Evolutionary conservation across 2,113 vertebrate species (phyloP).

Genomic region (human): DNA sequence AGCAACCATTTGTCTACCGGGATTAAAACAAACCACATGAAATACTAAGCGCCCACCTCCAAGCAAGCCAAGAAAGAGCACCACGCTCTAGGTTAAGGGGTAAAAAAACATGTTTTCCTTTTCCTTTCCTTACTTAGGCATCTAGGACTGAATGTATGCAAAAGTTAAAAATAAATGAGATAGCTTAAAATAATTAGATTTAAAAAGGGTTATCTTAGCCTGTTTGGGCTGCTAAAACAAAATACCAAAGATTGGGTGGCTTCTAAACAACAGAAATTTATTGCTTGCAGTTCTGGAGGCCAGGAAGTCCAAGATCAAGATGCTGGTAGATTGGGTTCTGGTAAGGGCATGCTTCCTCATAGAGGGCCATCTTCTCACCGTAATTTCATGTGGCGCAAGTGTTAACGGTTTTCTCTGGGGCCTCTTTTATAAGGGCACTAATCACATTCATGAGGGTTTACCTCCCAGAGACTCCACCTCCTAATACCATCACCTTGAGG

Average conservation of each 20-base stretch:
- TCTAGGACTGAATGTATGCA: neutral
- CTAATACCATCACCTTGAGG: neutral
- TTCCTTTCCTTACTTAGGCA: neutral
- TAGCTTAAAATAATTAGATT: neutral
- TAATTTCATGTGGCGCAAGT: neutral
- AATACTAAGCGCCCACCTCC: neutral
- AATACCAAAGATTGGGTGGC: neutral
- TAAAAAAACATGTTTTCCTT: neutral
- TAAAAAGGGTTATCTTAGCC: neutral
- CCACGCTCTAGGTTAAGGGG: neutral
- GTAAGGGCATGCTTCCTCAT: neutral
- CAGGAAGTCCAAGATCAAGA: neutral
- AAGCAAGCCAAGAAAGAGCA: neutral
- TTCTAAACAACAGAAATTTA: neutral
- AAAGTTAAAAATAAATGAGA: constrained; percentile 7
- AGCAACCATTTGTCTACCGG: neutral
- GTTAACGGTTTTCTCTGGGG: neutral
- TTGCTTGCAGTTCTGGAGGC: neutral
- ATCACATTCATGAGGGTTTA: neutral
- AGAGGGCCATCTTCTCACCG: neutral
- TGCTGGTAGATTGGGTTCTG: neutral
- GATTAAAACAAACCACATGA: constrained; percentile 40
- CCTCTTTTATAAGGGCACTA: neutral
- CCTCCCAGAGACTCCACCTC: neutral
- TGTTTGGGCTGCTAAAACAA: neutral